Percentiles rank a stretch among this genome's conserved stretches.
These are phyloP conservation scores for Crotalus tigris DNA, from an alignment of 2,113 vertebrate genomes.

Conservation along the genomic window DNA sequence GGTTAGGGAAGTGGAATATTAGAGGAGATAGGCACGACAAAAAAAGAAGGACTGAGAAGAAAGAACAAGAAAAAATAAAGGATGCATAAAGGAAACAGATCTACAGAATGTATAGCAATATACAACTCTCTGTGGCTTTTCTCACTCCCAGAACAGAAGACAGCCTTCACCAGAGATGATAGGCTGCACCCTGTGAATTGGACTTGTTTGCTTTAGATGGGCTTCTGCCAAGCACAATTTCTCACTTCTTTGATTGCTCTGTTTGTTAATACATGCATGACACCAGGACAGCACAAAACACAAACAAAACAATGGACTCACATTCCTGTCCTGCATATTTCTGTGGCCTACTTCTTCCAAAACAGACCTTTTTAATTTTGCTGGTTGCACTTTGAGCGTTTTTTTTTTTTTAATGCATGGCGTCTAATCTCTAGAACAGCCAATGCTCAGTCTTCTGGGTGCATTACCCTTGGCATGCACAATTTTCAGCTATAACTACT, in stretches of 20 bases:
- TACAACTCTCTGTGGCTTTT: neutral
- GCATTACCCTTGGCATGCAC: neutral
- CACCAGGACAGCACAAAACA: neutral
- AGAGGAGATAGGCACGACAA: neutral
- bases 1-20: neutral
- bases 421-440: neutral
- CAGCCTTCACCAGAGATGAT: neutral
- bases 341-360: neutral
- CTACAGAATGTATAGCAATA: neutral
- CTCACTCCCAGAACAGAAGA: neutral
- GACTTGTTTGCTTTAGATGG: neutral
- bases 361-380: neutral
- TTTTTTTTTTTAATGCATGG: neutral
- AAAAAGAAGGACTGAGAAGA: neutral
- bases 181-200: neutral
- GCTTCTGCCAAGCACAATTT: neutral
- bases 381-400: neutral
- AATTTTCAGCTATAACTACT: neutral
- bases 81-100: too few relatives aligned
- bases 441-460: neutral
- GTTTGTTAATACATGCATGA: neutral
- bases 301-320: neutral
- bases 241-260: neutral
- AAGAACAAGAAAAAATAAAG: neutral
- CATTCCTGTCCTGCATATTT: conserved; percentile 5